phyloP scores from a whole-genome alignment of 2,113 vertebrate species.

The Pteronura brasiliensis region DNA sequence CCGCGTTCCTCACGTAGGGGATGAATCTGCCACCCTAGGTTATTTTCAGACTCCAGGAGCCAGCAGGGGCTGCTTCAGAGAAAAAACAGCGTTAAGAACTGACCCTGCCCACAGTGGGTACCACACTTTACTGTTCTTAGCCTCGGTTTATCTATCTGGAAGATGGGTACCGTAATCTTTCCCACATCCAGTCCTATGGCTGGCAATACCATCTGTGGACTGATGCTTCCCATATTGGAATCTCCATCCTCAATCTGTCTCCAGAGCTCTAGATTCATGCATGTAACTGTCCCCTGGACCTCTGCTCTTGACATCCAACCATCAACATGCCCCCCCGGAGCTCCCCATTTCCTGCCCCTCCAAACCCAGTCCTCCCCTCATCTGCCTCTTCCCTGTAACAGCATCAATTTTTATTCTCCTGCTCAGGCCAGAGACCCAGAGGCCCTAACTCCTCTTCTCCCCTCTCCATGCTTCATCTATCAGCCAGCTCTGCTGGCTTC shows the following conservation, averaged over 20 bases:
- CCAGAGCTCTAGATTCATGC: background rate
- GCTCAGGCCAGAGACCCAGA: background rate
- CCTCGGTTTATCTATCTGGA: background rate
- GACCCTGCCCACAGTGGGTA: background rate
- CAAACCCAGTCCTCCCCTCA: background rate
- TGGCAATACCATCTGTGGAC: background rate
- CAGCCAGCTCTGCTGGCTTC: background rate
- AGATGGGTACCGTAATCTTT: background rate
- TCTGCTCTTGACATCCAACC: background rate
- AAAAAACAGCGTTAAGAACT: background rate
- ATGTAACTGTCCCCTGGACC: fast-evolving
- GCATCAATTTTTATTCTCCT: background rate
- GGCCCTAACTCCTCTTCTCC: no score
- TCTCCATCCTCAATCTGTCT: background rate
- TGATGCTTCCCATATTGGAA: background rate
- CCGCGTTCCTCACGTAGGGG: fast-evolving
- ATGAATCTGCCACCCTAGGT: background rate
- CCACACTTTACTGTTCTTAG: fast-evolving
- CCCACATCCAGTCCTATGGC: background rate
- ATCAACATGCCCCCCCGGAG: background rate
- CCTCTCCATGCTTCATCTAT: background rate
- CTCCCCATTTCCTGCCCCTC: background rate
- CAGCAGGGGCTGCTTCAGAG: background rate
- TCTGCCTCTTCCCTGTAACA: background rate
- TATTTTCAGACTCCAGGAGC: background rate